Conservation (phyloP, 2,888 invertebrate genomes). For the Oligia fasciuncula region DNA sequence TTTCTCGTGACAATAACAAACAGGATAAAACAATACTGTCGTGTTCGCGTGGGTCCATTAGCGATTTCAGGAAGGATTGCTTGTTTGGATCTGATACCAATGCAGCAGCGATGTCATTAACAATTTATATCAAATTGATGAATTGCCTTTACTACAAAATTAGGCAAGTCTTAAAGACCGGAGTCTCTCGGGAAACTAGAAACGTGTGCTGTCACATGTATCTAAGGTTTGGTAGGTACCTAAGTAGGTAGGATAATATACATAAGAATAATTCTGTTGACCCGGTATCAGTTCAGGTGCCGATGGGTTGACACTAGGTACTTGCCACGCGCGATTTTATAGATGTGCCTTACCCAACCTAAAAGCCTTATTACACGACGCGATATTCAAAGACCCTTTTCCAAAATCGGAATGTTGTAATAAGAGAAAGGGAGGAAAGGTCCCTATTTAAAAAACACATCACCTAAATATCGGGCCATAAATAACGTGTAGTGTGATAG, state of each 20-base stretch:
- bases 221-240: not conserved
- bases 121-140: slow-evolving; percentile 30
- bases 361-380: not conserved
- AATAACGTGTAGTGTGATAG: not conserved
- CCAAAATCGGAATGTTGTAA: not conserved
- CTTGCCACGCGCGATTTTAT: not conserved
- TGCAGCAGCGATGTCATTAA: slow-evolving; percentile 4
- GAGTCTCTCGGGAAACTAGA: not conserved
- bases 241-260: not conserved
- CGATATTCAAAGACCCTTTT: not conserved
- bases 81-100: slow-evolving; percentile 8
- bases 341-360: not conserved
- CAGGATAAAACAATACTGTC: not conserved
- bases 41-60: not conserved
- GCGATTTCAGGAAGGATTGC: not conserved
- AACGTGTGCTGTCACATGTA: not conserved
- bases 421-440: not conserved
- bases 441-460: not conserved
- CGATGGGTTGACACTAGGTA: not conserved
- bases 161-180: slow-evolving; percentile 18
- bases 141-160: slow-evolving; percentile 1
- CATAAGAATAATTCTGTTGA: not conserved
- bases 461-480: not conserved
- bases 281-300: not conserved
- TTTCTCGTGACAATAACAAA: slow-evolving; percentile 3